Base-by-base conservation (phyloP, 2,888 invertebrate genomes). In the Steinernema carpocapsae region DNA sequence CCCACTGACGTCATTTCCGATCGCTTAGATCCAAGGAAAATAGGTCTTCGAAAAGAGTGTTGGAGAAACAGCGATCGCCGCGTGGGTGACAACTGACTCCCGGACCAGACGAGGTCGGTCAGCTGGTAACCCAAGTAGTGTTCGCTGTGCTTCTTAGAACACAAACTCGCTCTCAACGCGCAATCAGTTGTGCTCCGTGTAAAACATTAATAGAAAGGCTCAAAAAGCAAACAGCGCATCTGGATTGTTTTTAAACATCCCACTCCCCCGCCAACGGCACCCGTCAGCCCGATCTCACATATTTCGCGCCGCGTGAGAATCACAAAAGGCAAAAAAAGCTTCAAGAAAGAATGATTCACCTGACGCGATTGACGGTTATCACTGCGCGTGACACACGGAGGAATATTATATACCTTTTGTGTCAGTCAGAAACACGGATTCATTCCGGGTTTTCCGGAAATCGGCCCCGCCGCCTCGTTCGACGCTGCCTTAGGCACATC, bases 1-100 rank as follows among this genome's bases (percentile, higher is more conserved):
- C 32, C 19, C 17, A 1, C 6, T 29, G 64, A 64, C 64, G 64
- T 64, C 64, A 64, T 64, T 32, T 64, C 64, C 64, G 64, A 32
- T 64, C 29, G 24, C 52, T 22, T 4, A 14, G 17, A 64, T 6
- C 1, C 3, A 32, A 29, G 29, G 32, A 64, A 64, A 64, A 64
- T 64, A 29, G 29, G 64, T 17, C 17, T 24, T 52, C 24, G 12
- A n/a, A 52, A 10, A n/a, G 52, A 52, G 24, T 7, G 52, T 52
- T 12, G 24, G 52, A 12, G 52, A 24, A 52, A 56, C 32, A 64
- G 3, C n/a, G 64, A 64, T 29, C 32, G 64, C 48, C 17, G 48
- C 32, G 32, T 37, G 64, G 3, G 29, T n/a, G 26, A 64, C 64
- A 64, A 32, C 64, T 64, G 64, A 37, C 64, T 32, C 64, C 6